Evolutionary conservation across 2,888 invertebrate species (phyloP).

Genomic region (Adelphocoris suturalis): DNA sequence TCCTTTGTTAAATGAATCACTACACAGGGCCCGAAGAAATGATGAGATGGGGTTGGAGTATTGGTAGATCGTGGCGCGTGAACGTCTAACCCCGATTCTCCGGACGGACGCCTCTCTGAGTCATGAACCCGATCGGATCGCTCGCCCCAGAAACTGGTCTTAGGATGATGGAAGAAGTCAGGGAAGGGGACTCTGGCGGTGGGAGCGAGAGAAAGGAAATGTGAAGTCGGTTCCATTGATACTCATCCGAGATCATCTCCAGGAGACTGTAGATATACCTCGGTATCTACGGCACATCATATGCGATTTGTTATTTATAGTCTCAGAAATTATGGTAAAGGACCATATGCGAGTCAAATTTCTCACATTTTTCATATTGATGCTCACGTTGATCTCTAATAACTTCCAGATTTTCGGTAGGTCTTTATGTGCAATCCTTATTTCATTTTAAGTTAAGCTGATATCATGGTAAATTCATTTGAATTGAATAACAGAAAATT

Average conservation of each 20-base stretch:
- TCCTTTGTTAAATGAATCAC: background rate
- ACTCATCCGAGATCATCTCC: background rate
- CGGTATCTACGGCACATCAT: too few relatives aligned
- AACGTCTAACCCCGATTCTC: conserved; percentile 34
- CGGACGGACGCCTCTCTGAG: conserved; percentile 25
- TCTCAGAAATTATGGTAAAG: too few relatives aligned
- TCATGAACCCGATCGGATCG: conserved; percentile 43
- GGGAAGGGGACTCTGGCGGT: background rate
- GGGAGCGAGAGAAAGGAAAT: background rate
- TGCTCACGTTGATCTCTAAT: too few relatives aligned
- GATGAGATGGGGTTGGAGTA: background rate
- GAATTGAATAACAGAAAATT: too few relatives aligned
- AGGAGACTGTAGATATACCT: too few relatives aligned
- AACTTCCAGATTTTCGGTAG: too few relatives aligned
- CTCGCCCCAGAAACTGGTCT: conserved; percentile 33
- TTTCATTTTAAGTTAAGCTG: too few relatives aligned
- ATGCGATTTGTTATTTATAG: too few relatives aligned
- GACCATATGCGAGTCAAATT: too few relatives aligned
- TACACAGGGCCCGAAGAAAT: background rate
- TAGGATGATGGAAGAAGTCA: background rate
- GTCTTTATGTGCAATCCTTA: too few relatives aligned
- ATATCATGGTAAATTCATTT: too few relatives aligned
- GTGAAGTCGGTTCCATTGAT: conserved; percentile 25
- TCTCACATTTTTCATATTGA: too few relatives aligned
- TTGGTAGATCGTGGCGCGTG: conserved; percentile 13